Evolutionary conservation across 1,140 invertebrate species (phyloP).

Genomic region (Drosophila sturtevanti): DNA sequence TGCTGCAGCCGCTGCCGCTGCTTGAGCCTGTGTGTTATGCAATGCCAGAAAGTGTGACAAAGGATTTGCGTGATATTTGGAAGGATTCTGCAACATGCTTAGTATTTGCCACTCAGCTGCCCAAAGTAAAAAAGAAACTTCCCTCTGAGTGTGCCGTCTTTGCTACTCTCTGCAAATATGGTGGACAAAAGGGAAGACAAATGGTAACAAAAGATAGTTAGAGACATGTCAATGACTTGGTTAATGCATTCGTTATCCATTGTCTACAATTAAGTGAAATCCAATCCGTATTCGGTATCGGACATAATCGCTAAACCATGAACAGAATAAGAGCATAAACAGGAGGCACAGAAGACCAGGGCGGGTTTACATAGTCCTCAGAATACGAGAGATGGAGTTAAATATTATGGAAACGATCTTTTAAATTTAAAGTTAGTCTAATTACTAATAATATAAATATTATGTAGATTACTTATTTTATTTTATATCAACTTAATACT

Average conservation of each 20-base stretch:
- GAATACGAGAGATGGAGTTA: too few relatives aligned
- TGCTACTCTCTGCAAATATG: constrained; percentile 26
- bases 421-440: too few relatives aligned
- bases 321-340: constrained; percentile 3
- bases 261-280: constrained; percentile 68
- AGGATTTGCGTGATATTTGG: constrained; percentile 83
- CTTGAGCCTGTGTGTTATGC: constrained; percentile 74
- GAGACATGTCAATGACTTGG: constrained; percentile 66
- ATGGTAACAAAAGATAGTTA: constrained; percentile 30
- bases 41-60: constrained; percentile 82
- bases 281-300: constrained; percentile 26
- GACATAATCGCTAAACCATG: constrained; percentile 28
- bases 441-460: too few relatives aligned
- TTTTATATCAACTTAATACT: too few relatives aligned
- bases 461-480: too few relatives aligned
- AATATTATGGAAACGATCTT: too few relatives aligned
- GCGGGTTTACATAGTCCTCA: background rate
- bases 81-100: constrained; percentile 82
- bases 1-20: constrained; percentile 35
- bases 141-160: background rate
- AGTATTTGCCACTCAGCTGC: constrained; percentile 52
- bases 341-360: background rate
- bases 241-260: constrained; percentile 34
- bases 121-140: constrained; percentile 30
- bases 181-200: constrained; percentile 7